Percentiles rank a stretch among this genome's conserved stretches.
These are phyloP conservation scores for Chloromyia formosa DNA, from an alignment of 2,888 invertebrate species.

Conservation along the genomic window DNA sequence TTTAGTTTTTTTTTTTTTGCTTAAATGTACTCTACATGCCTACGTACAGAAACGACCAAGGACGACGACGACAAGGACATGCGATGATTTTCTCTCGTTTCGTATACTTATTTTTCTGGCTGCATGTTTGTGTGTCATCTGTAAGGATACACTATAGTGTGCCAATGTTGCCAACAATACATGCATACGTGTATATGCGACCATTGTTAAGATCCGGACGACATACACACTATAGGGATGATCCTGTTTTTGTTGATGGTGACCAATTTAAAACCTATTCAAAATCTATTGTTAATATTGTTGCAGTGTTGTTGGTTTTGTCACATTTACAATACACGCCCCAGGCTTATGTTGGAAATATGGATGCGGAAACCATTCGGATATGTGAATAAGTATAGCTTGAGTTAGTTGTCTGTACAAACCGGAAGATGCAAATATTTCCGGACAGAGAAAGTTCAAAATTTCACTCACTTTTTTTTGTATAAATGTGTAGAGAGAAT, in stretches of 20 bases:
- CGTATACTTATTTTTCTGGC: not conserved
- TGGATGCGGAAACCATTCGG: no score
- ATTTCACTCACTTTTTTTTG: no score
- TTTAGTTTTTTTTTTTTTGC: conserved; percentile 9
- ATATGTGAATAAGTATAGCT: no score
- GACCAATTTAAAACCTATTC: conserved; percentile 37
- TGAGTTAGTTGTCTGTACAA: no score
- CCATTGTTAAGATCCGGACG: no score
- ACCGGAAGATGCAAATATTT: no score
- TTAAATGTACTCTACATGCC: no score
- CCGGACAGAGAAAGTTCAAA: no score
- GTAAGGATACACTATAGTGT: conserved; percentile 13
- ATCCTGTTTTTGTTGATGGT: conserved; percentile 37
- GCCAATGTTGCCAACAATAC: conserved; percentile 10
- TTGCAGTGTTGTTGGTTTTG: conserved; percentile 24
- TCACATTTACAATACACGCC: conserved; percentile 9
- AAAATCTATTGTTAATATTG: conserved; percentile 29
- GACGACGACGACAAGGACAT: conserved; percentile 22
- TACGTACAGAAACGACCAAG: no score
- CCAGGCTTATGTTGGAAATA: not conserved
- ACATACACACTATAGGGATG: not conserved
- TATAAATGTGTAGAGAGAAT: no score
- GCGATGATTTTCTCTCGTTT: conserved; percentile 18
- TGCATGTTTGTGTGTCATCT: no score
- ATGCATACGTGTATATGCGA: not conserved